Percentiles rank a stretch among this genome's conserved stretches.
These are phyloP conservation scores for Echiichthys vipera DNA, from an alignment of 2,797 vertebrate genomes.

Conservation along the genomic window DNA sequence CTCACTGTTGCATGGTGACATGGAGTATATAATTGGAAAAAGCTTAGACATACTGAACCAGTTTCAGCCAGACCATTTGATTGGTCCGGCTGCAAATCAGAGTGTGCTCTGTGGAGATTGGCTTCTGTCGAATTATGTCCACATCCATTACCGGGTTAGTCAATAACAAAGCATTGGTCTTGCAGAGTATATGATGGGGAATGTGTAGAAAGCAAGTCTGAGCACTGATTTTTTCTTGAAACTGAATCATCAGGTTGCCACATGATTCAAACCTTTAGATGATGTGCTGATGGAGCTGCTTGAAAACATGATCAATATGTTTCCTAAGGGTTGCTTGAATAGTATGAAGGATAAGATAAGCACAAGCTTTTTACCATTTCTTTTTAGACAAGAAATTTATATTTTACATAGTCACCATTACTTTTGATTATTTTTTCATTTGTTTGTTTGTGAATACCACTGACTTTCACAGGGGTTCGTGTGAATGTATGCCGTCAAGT, in stretches of 20 bases:
- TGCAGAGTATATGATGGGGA: neutral
- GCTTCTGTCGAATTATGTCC: constrained; percentile 26
- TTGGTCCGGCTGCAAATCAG: constrained; percentile 29
- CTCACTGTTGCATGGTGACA: constrained; percentile 14
- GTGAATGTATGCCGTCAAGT: constrained; percentile 23
- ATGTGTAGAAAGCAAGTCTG: neutral
- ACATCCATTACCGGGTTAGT: constrained; percentile 26
- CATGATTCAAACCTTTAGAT: constrained; percentile 8
- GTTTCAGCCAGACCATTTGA: constrained; percentile 19
- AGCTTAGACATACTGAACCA: constrained; percentile 26
- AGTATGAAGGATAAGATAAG: no score
- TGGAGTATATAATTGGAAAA: constrained; percentile 47
- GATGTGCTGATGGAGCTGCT: neutral
- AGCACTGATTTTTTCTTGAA: neutral
- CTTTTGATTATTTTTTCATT: no score
- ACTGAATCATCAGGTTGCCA: constrained; percentile 9
- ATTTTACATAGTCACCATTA: no score
- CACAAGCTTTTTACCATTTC: no score
- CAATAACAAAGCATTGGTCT: constrained; percentile 6
- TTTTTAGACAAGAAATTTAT: no score
- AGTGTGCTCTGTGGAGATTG: neutral
- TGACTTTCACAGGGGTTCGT: no score
- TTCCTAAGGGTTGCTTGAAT: no score
- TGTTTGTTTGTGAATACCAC: no score
- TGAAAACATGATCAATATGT: no score